These are phyloP conservation scores for Chrysomela aeneicollis DNA, from an alignment of 2,888 invertebrate genomes.

Conservation along the genomic window DNA sequence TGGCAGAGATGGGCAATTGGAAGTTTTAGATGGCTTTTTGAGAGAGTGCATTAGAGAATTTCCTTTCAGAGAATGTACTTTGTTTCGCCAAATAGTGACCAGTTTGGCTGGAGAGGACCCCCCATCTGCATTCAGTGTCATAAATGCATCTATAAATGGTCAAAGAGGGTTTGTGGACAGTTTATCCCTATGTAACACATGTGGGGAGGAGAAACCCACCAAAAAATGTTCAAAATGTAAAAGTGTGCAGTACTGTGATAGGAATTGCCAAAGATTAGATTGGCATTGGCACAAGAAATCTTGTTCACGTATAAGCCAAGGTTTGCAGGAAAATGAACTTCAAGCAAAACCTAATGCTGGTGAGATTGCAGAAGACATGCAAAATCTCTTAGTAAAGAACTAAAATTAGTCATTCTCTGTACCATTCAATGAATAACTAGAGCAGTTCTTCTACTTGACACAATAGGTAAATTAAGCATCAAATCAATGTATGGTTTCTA, in stretches of 20 bases:
- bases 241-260: conserved; percentile 91
- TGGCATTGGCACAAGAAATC: conserved; percentile 92
- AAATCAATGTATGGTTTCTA: no score
- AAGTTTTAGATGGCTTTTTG: conserved; percentile 77
- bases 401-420: neutral
- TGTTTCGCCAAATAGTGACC: conserved; percentile 86
- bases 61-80: conserved; percentile 87
- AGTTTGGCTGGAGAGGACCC: conserved; percentile 79
- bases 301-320: conserved; percentile 70
- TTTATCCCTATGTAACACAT: conserved; percentile 80
- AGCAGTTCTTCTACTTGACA: neutral
- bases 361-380: conserved; percentile 51
- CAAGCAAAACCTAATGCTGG: conserved; percentile 45
- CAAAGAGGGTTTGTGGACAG: conserved; percentile 79
- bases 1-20: conserved; percentile 71
- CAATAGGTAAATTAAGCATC: no score
- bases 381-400: conserved; percentile 50
- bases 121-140: conserved; percentile 73
- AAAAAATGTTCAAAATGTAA: conserved; percentile 97
- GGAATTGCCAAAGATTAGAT: conserved; percentile 92
- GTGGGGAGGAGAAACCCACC: conserved; percentile 86
- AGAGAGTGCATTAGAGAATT: conserved; percentile 89
- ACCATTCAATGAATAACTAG: neutral
- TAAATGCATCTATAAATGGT: conserved; percentile 86
- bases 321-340: conserved; percentile 30